Percentiles rank a stretch among this genome's conserved stretches.
phyloP scores from a whole-genome alignment of 2,113 vertebrate genomes.

The Acrocephalus arundinaceus region DNA sequence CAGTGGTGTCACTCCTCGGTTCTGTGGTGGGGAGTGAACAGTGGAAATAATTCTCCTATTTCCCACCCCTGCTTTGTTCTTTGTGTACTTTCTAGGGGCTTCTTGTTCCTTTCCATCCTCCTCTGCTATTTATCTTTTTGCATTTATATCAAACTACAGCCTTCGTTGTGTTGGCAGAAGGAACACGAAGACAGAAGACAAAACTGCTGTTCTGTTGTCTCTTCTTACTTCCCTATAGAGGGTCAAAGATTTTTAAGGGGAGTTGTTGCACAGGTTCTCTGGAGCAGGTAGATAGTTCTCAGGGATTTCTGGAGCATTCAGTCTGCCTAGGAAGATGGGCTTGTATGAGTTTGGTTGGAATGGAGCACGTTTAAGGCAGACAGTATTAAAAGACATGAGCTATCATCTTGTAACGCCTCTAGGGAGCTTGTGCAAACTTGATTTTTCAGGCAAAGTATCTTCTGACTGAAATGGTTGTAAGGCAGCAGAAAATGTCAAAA shows the following conservation, averaged over 20 bases:
- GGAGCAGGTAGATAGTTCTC: background rate
- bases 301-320: background rate
- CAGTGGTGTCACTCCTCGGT: background rate
- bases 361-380: background rate
- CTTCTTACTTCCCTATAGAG: background rate
- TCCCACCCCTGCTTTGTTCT: background rate
- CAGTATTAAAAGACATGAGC: background rate
- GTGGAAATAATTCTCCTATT: background rate
- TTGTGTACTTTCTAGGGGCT: background rate
- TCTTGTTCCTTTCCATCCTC: background rate
- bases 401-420: background rate
- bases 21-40: background rate
- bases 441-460: background rate
- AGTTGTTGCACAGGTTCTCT: background rate
- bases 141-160: background rate
- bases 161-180: background rate
- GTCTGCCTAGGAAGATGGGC: background rate
- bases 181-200: background rate
- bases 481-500: slow-evolving; percentile 15
- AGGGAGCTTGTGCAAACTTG: background rate
- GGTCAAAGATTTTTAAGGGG: background rate
- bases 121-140: background rate
- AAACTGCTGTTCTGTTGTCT: background rate
- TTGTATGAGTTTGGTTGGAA: background rate
- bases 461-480: background rate